phyloP scores from a whole-genome alignment of 2,888 invertebrate species.

The Oscheius sp. region DNA sequence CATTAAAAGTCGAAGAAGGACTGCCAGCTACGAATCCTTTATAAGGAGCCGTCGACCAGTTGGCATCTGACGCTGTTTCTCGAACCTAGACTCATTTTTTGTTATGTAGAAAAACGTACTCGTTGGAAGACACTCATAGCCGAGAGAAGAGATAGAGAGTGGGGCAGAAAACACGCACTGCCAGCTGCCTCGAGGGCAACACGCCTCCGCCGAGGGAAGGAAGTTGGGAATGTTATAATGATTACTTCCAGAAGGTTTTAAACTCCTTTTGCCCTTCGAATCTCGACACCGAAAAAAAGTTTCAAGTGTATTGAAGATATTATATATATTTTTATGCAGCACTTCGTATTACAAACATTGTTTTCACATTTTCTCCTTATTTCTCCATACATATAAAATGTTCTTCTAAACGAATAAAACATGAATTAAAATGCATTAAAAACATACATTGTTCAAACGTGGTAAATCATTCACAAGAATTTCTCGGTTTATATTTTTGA shows the following conservation, averaged over 20 bases:
- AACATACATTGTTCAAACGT: no score
- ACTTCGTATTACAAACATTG: no score
- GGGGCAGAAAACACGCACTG: background rate
- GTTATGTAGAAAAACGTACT: slow-evolving; percentile 8
- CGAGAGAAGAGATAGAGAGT: background rate
- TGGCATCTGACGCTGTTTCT: slow-evolving; percentile 34
- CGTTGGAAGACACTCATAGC: slow-evolving; percentile 28
- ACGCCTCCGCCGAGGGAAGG: slow-evolving; percentile 5
- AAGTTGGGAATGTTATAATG: background rate
- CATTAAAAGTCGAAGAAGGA: slow-evolving; percentile 47
- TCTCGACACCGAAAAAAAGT: no score
- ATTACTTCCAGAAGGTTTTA: background rate
- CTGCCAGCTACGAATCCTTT: slow-evolving; percentile 44
- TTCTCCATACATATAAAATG: no score
- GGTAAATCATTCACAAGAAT: no score
- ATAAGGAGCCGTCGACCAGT: slow-evolving; percentile 43
- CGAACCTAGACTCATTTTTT: background rate
- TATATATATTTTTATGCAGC: no score
- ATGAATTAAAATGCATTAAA: no score
- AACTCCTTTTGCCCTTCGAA: no score
- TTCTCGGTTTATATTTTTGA: no score
- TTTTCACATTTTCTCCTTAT: no score
- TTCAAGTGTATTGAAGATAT: no score
- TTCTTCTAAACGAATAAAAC: no score
- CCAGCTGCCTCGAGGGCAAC: slow-evolving; percentile 20